Base-by-base conservation (phyloP, 92 coral and sea anemone species). In the Blastomussa wellsi region DNA sequence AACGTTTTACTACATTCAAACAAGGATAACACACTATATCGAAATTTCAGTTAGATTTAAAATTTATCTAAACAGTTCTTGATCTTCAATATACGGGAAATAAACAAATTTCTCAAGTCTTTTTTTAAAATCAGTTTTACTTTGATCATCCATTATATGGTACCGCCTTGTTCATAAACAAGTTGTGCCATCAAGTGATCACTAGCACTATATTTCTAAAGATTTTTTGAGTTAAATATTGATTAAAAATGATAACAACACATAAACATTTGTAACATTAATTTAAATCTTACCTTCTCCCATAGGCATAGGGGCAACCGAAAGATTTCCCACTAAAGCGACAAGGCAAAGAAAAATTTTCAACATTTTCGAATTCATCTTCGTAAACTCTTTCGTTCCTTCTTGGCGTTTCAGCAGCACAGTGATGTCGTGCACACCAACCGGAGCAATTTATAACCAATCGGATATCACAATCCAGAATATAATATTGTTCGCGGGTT, bases 261-360 rank as follows among this genome's bases (percentile, higher is more conserved):
- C 1, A 48, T 48, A 48, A 3, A 4, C 14, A 55, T 2, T 10
- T 57, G 6, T 57, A 24, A n/a, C n/a, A 10, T 57, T 62, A 62
- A 26, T 2, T 62, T 9, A 28, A 28, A 62, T 62, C 75, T 70
- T 36, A 70, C 75, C 75, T 5, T 20, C 75, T 70, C 35, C 44
- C 75, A 35, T 35, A 35, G 44, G 75, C 44, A 70, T 17, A 38
- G 75, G 75, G 12, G 75, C 75, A 70, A 47, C 75, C 20, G 75
- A 70, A 4, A 70, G 75, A 70, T 17, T 28, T 33, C 75, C 75
- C 22, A 70, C 15, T 38, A 70, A 20, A 20, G 75, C 44, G 13
- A 70, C 15, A 36, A 70, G 75, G 75, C 75, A 70, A 38, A 70
- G 75, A 17, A 70, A 70, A 7, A 70, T 70, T 70, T 70, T 70